Evolutionary conservation across 2,888 invertebrate species (phyloP).

Genomic region (Chalcis sispes): DNA sequence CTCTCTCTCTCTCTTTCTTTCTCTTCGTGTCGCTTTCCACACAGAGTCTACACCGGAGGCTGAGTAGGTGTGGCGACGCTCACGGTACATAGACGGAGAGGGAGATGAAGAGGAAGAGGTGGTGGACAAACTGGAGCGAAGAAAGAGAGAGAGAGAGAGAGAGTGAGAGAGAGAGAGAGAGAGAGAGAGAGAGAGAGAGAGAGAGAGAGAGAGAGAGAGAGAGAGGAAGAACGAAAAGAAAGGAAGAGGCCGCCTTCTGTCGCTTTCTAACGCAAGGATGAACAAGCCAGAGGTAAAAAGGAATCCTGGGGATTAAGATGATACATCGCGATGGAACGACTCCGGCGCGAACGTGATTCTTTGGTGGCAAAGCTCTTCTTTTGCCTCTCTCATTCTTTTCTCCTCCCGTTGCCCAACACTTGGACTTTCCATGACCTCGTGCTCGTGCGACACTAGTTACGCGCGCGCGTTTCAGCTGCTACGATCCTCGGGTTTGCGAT

Average conservation of each 20-base stretch:
- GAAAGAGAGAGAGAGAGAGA: neutral
- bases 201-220: conserved; percentile 5
- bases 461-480: too few relatives aligned
- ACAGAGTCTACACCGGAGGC: conserved; percentile 61
- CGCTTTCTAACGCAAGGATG: conserved; percentile 61
- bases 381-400: neutral
- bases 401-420: neutral
- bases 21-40: neutral
- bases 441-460: neutral
- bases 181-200: too few relatives aligned
- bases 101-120: too few relatives aligned
- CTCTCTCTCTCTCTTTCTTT: conserved; percentile 21
- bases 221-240: neutral
- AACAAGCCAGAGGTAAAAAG: conserved; percentile 67
- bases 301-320: conserved; percentile 67
- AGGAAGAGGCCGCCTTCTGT: conserved; percentile 35
- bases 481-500: too few relatives aligned
- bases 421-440: conserved; percentile 20
- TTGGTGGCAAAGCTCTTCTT: conserved; percentile 25
- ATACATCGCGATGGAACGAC: conserved; percentile 63
- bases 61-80: conserved; percentile 42
- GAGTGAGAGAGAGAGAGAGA: neutral
- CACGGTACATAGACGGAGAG: conserved; percentile 19
- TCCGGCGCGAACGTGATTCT: conserved; percentile 49
- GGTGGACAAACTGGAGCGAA: conserved; percentile 11